phyloP scores from a whole-genome alignment of 2,113 vertebrate genomes.

The Chaenogobius annularis region DNA sequence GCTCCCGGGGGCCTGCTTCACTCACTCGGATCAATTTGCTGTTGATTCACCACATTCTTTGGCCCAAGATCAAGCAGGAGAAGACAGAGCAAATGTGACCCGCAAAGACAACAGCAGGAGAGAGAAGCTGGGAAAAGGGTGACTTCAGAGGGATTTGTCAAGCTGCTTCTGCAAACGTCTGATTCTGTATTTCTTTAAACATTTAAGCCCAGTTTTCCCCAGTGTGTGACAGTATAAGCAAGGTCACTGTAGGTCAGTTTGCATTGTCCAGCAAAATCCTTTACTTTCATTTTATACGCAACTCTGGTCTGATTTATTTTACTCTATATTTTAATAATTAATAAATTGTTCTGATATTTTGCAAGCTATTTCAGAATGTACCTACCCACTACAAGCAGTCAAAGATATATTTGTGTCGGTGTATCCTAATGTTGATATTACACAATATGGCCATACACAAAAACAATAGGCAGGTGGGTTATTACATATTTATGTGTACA shows the following conservation, averaged over 20 bases:
- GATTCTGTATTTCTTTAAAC: not conserved
- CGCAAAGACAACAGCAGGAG: constrained; percentile 39
- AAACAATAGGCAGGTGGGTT: no score
- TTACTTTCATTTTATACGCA: not conserved
- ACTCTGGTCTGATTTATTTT: no score
- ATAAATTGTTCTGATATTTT: no score
- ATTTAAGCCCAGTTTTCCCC: not conserved
- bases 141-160: constrained; percentile 47
- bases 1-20: constrained; percentile 65
- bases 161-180: not conserved
- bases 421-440: no score
- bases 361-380: no score
- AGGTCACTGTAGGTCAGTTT: not conserved
- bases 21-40: constrained; percentile 69
- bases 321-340: no score
- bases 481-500: no score
- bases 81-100: constrained; percentile 48
- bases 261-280: not conserved
- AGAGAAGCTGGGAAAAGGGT: constrained; percentile 29
- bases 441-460: no score
- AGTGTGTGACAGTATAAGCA: not conserved
- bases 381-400: no score
- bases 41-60: constrained; percentile 56
- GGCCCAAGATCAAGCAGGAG: constrained; percentile 48
- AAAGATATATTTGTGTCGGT: no score